Percentiles rank a stretch among this genome's conserved stretches.
Conservation (phyloP, 2,113 vertebrate genomes). For the Amphilophus citrinellus region DNA sequence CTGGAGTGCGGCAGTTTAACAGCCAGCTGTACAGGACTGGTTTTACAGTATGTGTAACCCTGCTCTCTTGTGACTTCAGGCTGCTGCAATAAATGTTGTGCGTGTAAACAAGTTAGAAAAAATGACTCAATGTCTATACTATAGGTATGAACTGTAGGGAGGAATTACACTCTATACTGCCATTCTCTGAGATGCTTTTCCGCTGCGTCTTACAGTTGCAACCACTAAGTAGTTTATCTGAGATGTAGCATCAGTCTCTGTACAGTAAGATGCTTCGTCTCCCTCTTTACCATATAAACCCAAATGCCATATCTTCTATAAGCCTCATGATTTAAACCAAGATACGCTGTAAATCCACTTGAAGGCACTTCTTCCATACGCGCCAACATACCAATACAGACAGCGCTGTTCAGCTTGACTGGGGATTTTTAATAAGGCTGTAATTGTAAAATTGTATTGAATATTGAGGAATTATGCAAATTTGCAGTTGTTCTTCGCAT, state of each 20-base stretch:
- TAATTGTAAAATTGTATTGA: constrained; percentile 40
- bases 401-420: neutral
- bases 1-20: constrained; percentile 39
- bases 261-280: constrained; percentile 12
- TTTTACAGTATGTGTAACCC: constrained; percentile 43
- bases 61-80: constrained; percentile 14
- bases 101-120: constrained; percentile 23
- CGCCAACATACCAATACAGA: neutral
- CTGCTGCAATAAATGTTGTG: constrained; percentile 31
- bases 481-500: constrained; percentile 6
- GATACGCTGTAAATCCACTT: constrained; percentile 16
- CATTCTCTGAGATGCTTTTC: neutral
- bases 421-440: neutral
- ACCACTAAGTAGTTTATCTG: constrained; percentile 11
- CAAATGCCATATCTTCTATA: constrained; percentile 19
- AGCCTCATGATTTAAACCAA: constrained; percentile 8
- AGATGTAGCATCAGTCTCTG: constrained; percentile 15
- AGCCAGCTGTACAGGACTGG: constrained; percentile 11
- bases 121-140: neutral
- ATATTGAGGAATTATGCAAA: constrained; percentile 58
- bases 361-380: neutral
- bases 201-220: constrained; percentile 20
- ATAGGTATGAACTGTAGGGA: constrained; percentile 5
- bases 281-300: constrained; percentile 4
- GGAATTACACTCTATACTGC: constrained; percentile 17